Evolutionary conservation across 1,140 invertebrate genomes (phyloP), one percentile per base, ranked within the genome.

Genomic region (Anastatus disparis): DNA sequence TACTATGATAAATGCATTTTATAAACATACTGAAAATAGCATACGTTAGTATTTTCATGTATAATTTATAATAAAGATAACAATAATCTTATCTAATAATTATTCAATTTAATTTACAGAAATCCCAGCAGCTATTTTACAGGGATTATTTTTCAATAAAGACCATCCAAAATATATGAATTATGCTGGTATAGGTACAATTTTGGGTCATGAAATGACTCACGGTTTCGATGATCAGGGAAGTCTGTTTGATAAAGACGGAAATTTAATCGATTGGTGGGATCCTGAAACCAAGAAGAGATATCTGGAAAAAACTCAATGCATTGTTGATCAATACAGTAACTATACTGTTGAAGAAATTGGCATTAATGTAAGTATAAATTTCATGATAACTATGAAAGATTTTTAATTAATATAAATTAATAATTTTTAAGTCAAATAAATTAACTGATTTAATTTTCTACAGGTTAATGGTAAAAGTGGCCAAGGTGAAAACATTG

Each of bases 61-160:
- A 3, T 24, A 12, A 38, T 13, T 2, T 10, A n/a, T n/a, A n/a
- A n/a, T n/a, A n/a, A n/a, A n/a, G n/a, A n/a, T n/a, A n/a, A n/a
- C n/a, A 46, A 0, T 35, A 20, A 31, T 35, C n/a, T n/a, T n/a
- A n/a, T n/a, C n/a, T n/a, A n/a, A n/a, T n/a, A n/a, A n/a, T n/a
- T n/a, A n/a, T n/a, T n/a, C n/a, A n/a, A n/a, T n/a, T n/a, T 10
- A 35, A 35, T 35, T 48, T 20, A 48, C 75, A 90, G 90, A 90
- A 82, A 93, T 94, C 79, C 92, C 92, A 2, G 92, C 92, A 74
- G 92, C 91, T 26, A 93, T 94, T 74, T 82, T 94, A 2, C 92
- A 93, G 86, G 91, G 91, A 3, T 86, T 88, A 17, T 93, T 93
- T 81, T 93, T 92, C 79, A 87, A 86, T 52, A 88, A 88, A 64